A percentile compares a stretch with the other conserved stretches of the same genome.
Conservation (phyloP, 2,888 invertebrate genomes). For the Melinaea menophilus region DNA sequence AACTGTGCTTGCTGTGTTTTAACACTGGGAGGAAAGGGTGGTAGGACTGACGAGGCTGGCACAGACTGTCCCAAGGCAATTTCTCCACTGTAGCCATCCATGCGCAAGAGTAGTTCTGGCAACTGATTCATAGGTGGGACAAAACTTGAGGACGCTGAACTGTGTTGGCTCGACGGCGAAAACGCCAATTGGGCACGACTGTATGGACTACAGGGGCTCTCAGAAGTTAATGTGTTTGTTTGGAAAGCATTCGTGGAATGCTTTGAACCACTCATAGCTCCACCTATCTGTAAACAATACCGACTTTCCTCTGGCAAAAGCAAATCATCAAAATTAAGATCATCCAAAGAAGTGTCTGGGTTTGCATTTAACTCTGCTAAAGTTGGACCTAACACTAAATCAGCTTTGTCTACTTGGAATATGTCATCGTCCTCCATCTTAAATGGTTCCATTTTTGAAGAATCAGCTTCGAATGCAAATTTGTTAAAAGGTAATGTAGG, state of each 20-base stretch:
- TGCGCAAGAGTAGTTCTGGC: conserved; percentile 83
- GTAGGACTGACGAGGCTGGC: conserved; percentile 76
- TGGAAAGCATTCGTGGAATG: conserved; percentile 45
- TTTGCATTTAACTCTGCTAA: conserved; percentile 91
- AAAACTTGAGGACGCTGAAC: conserved; percentile 74
- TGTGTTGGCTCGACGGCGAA: conserved; percentile 83
- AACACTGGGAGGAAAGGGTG: conserved; percentile 61
- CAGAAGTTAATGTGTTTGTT: conserved; percentile 47
- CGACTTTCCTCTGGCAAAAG: conserved; percentile 84
- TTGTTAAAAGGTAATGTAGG: conserved; percentile 62
- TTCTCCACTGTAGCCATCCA: conserved; percentile 77
- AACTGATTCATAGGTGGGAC: conserved; percentile 65
- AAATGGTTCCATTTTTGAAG: conserved; percentile 79
- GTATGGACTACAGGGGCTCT: conserved; percentile 76
- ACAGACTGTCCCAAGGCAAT: conserved; percentile 81
- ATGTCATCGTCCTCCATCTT: conserved; percentile 94
- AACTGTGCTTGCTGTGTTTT: conserved; percentile 80
- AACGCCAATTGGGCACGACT: conserved; percentile 73
- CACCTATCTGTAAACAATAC: conserved; percentile 74
- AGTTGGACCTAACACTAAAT: conserved; percentile 89
- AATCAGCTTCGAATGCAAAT: conserved; percentile 63
- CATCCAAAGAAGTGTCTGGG: conserved; percentile 88
- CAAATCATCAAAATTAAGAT: conserved; percentile 91
- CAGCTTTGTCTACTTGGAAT: conserved; percentile 91
- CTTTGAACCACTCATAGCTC: conserved; percentile 67